Base-by-base conservation (phyloP, 1,140 invertebrate genomes). In the Frieseomelitta varia region DNA sequence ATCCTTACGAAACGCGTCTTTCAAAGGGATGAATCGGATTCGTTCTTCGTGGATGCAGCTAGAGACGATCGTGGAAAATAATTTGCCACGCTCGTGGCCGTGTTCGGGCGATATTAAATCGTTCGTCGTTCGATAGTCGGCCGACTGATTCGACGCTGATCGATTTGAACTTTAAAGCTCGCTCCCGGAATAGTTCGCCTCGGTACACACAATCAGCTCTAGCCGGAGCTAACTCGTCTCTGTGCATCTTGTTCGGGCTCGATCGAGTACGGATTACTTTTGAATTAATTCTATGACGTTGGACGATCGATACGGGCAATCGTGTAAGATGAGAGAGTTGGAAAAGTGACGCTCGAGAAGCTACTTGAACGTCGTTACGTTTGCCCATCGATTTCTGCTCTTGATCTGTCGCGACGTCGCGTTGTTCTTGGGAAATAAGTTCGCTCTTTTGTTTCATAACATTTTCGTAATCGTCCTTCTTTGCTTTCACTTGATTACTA, bases 251-350 rank as follows among this genome's bases (percentile, higher is more conserved):
- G 67, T 69, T 71, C 34, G 21, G 71, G 30, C 30, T 69, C 21
- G 78, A 61, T 71, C 15, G 78, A 27, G 65, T 21, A 53, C n/a
- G 53, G 34, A 80, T 80, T 80, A 80, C 65, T 61, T 71, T 80
- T n/a, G 53, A 80, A 80, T 80, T 71, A 80, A 61, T 80, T 55
- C 24, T n/a, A 56, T 14, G n/a, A 27, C 34, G 12, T 4, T 8
- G 17, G 14, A n/a, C 1, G 53, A 19, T 71, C 53, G 61, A 78
- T 78, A 55, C 21, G 17, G 34, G 21, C 53, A 75, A 75, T 4
- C 21, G 8, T 27, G 4, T 4, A 10, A 53, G 19, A 3, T n/a
- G 14, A 76, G 12, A n/a, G 47, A 47, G 39, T 47, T 27, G 71
- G 15, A 19, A 19, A 61, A 61, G 8, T 58, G 72, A 58, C 53